Conservation (phyloP, 2,113 vertebrate genomes). For the Nycticorax nycticorax region DNA sequence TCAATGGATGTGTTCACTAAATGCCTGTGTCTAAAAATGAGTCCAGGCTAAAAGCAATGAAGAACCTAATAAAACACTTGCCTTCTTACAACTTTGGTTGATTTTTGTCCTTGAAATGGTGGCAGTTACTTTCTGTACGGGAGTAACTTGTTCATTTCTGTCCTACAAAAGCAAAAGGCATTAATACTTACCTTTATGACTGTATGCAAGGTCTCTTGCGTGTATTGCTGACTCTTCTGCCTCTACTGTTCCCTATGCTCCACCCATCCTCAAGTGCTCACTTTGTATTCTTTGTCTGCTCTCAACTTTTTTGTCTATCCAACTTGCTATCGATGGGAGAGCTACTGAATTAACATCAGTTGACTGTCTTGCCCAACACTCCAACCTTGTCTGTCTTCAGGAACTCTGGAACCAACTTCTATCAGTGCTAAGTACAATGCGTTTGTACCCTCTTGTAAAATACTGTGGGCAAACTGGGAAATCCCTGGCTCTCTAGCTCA, state of each 20-base stretch:
- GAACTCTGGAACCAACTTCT: neutral
- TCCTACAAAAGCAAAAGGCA: neutral
- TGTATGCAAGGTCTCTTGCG: rapidly evolving
- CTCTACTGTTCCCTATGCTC: neutral
- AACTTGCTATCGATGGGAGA: rapidly evolving
- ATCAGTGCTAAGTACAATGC: neutral
- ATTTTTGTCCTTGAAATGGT: neutral
- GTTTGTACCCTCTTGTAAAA: neutral
- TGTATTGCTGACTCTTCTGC: neutral
- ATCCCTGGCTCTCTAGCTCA: neutral
- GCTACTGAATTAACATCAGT: neutral
- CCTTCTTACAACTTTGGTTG: neutral
- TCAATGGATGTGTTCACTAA: neutral
- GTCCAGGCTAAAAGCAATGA: neutral
- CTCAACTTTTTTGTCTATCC: neutral
- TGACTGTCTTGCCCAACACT: neutral
- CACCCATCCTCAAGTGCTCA: neutral
- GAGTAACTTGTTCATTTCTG: neutral
- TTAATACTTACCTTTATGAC: neutral
- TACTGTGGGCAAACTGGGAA: neutral
- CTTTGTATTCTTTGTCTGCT: neutral
- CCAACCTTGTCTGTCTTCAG: neutral
- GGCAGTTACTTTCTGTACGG: neutral
- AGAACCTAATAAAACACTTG: neutral
- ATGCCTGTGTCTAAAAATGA: neutral